Percentiles rank a stretch among this genome's conserved stretches.
These are phyloP conservation scores for Heterohyrax brucei DNA, from an alignment of 2,797 vertebrate species.

Conservation along the genomic window DNA sequence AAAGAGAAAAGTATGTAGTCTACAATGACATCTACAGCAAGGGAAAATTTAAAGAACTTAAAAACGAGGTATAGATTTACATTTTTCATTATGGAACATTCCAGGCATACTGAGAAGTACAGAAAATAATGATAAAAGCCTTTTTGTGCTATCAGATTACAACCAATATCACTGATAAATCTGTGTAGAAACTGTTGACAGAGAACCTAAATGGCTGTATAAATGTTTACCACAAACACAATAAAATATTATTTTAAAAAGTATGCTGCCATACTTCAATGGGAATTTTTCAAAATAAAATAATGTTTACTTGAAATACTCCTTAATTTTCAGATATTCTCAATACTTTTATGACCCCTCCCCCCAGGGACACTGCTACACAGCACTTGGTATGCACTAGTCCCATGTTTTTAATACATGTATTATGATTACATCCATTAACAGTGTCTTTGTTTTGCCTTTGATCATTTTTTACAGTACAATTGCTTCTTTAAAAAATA, in stretches of 20 bases:
- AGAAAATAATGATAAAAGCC: not conserved
- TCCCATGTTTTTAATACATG: not conserved
- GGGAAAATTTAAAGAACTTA: not conserved
- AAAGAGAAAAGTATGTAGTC: not conserved
- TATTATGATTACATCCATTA: not conserved
- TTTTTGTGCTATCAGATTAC: not conserved
- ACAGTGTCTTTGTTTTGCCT: not conserved
- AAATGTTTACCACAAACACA: not conserved
- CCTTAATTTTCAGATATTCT: not conserved
- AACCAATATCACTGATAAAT: not conserved
- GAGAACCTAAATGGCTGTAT: not conserved
- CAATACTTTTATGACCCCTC: not conserved
- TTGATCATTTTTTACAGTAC: not conserved
- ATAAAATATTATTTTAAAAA: not conserved
- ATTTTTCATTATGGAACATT: not conserved
- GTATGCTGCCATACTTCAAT: not conserved
- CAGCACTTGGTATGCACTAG: not conserved
- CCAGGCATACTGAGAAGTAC: not conserved
- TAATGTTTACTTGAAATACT: not conserved
- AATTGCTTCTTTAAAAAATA: not conserved
- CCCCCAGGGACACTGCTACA: not conserved
- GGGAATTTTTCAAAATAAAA: not conserved
- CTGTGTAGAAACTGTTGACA: not conserved
- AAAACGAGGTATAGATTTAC: not conserved
- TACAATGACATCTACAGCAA: not conserved